Evolutionary conservation across 2,113 vertebrate species (phyloP).

Genomic region (Podarcis muralis): DNA sequence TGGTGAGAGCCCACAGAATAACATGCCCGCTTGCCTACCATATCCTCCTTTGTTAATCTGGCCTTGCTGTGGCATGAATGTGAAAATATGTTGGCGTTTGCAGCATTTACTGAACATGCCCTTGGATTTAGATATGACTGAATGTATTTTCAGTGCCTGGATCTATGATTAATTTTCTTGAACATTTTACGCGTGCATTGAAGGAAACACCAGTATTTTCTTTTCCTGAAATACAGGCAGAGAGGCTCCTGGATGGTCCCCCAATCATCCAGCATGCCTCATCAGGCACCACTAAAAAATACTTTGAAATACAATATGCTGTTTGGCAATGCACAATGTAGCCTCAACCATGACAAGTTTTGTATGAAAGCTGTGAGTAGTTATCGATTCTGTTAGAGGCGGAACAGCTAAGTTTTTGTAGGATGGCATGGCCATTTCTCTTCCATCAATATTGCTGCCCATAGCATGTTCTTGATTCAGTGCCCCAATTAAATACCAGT

Average conservation of each 20-base stretch:
- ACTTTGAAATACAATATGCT: neutral
- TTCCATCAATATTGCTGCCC: neutral
- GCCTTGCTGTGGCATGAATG: too few relatives aligned
- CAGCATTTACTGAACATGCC: neutral
- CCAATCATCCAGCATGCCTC: neutral
- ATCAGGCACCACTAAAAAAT: neutral
- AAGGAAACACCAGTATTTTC: neutral
- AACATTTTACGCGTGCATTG: neutral
- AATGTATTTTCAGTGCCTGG: neutral
- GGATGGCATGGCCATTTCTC: neutral
- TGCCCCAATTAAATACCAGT: neutral
- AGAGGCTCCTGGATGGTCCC: neutral
- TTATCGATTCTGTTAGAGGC: neutral
- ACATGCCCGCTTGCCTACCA: too few relatives aligned
- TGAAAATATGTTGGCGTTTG: neutral
- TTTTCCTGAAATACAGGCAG: neutral
- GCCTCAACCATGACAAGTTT: accelerated
- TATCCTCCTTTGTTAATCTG: neutral
- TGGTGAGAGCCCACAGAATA: neutral
- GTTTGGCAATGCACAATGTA: neutral
- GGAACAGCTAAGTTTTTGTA: neutral
- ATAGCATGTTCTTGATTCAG: neutral
- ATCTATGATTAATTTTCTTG: neutral
- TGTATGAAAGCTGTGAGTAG: neutral
- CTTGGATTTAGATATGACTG: neutral